phyloP scores from a whole-genome alignment of 2,113 vertebrate species.

The Paedocypris sp. region DNA sequence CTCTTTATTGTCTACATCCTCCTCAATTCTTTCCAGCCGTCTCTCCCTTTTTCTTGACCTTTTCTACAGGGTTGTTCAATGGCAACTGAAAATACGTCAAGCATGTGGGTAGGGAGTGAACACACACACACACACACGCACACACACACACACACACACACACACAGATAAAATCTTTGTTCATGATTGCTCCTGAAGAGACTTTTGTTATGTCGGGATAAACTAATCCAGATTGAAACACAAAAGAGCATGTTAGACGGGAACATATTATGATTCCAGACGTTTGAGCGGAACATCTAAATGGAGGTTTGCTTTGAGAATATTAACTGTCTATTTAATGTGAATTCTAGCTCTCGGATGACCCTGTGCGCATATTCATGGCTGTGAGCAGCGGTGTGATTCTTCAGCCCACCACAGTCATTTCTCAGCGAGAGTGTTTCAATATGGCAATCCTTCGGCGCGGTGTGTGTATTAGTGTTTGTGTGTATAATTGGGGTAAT shows the following conservation, averaged over 20 bases:
- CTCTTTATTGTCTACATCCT: slow-evolving; percentile 15
- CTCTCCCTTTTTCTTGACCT: background rate
- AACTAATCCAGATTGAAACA: slow-evolving; percentile 10
- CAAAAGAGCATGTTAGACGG: background rate
- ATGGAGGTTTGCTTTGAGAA: too few relatives aligned
- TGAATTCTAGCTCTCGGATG: too few relatives aligned
- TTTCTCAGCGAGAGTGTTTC: slow-evolving; percentile 15
- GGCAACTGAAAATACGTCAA: background rate
- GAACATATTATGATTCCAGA: background rate
- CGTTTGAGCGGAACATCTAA: background rate
- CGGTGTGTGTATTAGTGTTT: slow-evolving; percentile 16
- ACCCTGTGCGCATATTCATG: background rate
- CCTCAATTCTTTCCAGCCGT: background rate
- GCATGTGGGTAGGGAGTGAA: background rate
- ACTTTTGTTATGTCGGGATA: slow-evolving; percentile 12
- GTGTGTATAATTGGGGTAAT: slow-evolving; percentile 37
- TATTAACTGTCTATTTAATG: too few relatives aligned
- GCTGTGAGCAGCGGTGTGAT: slow-evolving; percentile 18
- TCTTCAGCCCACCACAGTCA: background rate
- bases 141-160: background rate
- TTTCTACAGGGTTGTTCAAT: slow-evolving; percentile 2
- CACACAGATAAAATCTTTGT: background rate
- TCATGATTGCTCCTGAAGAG: slow-evolving; percentile 13
- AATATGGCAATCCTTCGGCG: slow-evolving; percentile 1
- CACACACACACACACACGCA: slow-evolving; percentile 5